Evolutionary conservation across 2,113 vertebrate genomes (phyloP).

Genomic region (Pelobates fuscus): DNA sequence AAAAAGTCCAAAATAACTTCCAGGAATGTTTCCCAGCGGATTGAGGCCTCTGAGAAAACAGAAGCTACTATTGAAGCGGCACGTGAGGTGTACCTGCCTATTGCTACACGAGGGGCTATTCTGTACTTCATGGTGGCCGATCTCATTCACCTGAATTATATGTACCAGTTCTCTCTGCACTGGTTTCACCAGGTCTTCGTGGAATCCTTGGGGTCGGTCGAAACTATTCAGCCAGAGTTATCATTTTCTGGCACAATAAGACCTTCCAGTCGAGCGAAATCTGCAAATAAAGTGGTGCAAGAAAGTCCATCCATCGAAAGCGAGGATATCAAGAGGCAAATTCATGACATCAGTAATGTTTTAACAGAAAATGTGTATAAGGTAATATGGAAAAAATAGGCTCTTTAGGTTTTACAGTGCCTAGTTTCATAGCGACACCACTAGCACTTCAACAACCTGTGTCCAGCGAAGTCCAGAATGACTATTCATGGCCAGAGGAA

Average conservation of each 20-base stretch:
- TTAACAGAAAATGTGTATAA: slow-evolving; percentile 62
- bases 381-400: slow-evolving; percentile 56
- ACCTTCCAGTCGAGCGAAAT: background rate
- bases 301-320: background rate
- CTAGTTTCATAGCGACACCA: too few species aligned
- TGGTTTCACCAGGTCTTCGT: slow-evolving; percentile 64
- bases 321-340: slow-evolving; percentile 11
- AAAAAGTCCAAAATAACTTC: slow-evolving; percentile 60
- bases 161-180: slow-evolving; percentile 69
- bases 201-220: slow-evolving; percentile 39
- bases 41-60: slow-evolving; percentile 56
- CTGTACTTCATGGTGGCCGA: slow-evolving; percentile 62
- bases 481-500: too few species aligned
- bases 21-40: slow-evolving; percentile 57
- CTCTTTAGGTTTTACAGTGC: too few species aligned
- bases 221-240: background rate
- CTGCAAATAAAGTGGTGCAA: too few species aligned
- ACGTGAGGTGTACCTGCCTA: slow-evolving; percentile 58
- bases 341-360: slow-evolving; percentile 46
- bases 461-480: too few species aligned
- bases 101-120: slow-evolving; percentile 57
- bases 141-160: slow-evolving; percentile 55
- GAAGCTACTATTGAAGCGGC: slow-evolving; percentile 53
- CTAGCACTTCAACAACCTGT: too few species aligned
- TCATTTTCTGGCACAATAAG: background rate